A percentile compares a stretch with the other conserved stretches of the same genome.
These are phyloP conservation scores for Drosophila dunni DNA, from an alignment of 1,140 invertebrate genomes.

Conservation along the genomic window DNA sequence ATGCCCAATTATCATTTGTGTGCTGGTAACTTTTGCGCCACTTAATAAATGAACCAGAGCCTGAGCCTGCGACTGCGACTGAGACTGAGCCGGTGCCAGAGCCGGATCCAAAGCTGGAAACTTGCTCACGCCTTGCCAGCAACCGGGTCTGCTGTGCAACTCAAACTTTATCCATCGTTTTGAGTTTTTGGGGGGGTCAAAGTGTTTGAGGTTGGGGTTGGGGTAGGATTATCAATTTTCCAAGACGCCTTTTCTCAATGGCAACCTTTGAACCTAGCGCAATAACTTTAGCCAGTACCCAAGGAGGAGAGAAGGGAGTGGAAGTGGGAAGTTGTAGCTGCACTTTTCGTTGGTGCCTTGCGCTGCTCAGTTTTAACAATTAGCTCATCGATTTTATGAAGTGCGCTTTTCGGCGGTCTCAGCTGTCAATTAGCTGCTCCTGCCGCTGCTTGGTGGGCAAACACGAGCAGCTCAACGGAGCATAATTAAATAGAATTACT, in stretches of 20 bases:
- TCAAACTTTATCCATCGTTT: constrained; percentile 69
- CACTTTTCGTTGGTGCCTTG: constrained; percentile 51
- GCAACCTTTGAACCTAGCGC: constrained; percentile 74
- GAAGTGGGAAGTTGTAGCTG: constrained; percentile 65
- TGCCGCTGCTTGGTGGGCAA: constrained; percentile 27
- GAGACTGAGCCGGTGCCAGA: neutral
- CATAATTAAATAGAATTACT: constrained; percentile 75
- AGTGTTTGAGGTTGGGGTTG: neutral
- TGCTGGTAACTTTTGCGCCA: constrained; percentile 71
- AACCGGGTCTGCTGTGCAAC: constrained; percentile 15
- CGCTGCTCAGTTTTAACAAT: constrained; percentile 42
- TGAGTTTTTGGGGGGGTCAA: constrained; percentile 1
- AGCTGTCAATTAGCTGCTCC: constrained; percentile 64
- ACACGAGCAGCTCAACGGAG: constrained; percentile 41
- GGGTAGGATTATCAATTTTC: constrained; percentile 69
- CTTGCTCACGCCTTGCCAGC: neutral
- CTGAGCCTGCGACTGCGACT: constrained; percentile 1
- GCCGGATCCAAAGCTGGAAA: neutral
- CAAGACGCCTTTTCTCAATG: constrained; percentile 65
- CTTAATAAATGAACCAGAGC: constrained; percentile 67
- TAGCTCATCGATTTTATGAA: constrained; percentile 59
- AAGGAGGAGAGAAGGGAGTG: constrained; percentile 14
- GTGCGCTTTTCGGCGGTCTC: constrained; percentile 29
- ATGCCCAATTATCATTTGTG: constrained; percentile 80
- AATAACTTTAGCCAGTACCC: constrained; percentile 52